Base-by-base conservation (phyloP, 2,113 vertebrate species). In the Pampusana beccarii region DNA sequence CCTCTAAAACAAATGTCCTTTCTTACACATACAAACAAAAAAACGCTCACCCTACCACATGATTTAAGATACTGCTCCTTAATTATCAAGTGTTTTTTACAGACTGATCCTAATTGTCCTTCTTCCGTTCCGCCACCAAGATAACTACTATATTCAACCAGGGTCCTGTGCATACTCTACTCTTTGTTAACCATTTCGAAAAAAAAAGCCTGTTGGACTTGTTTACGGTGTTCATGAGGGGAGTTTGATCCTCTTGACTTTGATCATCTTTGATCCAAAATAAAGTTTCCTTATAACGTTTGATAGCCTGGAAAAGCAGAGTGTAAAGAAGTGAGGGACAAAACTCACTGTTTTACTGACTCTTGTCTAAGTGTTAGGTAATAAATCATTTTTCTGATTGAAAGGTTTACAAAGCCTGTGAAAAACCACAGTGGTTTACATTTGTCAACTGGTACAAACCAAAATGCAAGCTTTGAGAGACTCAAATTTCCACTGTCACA, bases 41-140 rank as follows among this genome's bases (percentile, higher is more conserved):
- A 51, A 24, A 0, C 0, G 5, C 6, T 34, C 16, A 77, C 60
- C 13, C 16, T 26, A 61, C 6, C 3, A 58, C 40, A 16, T 24
- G 12, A 26, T 80, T 90, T 25, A 80, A 71, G 33, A 23, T 40
- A 56, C 5, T 83, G 75, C 80, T 85, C 33, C 25, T 51, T 75
- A 44, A 69, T 40, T 84, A 26, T 46, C 10, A 51, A 4, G 3
- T 53, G 15, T 1, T 53, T 92, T 80, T 48, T 61, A 83, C n/a
- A 29, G 18, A 31, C 5, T 13, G 25, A 72, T 65, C 5, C 25
- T 75, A 42, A 13, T 20, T 10, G 64, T 51, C 5, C 3, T 70
- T 64, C 16, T 26, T 70, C 17, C 14, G n/a, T 85, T 67, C 18
- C 90, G 28, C 13, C 6, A 53, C 28, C 24, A 69, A 51, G 29